A percentile compares a stretch with the other conserved stretches of the same genome.
Evolutionary conservation across 2,113 vertebrate species (phyloP).

Genomic region (Albula goreensis): DNA sequence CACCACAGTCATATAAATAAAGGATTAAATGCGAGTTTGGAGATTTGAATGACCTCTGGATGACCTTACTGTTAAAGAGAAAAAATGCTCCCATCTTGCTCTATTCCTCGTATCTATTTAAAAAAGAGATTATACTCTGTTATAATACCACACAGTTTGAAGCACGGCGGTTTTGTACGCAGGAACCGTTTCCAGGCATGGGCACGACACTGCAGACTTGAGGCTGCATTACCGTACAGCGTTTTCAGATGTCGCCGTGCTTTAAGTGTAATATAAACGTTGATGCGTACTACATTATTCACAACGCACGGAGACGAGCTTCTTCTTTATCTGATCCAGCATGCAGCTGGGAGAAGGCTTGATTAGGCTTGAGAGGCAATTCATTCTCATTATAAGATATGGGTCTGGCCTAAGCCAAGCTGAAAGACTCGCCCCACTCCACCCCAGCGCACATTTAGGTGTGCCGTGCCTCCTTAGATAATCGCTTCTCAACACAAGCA

Average conservation of each 20-base stretch:
- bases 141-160: too few relatives aligned
- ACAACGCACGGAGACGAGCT: neutral
- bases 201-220: neutral
- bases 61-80: neutral
- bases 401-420: neutral
- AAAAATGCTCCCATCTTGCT: neutral
- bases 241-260: neutral
- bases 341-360: neutral
- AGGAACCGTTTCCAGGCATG: neutral
- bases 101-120: too few relatives aligned
- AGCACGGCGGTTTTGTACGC: neutral
- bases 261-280: neutral
- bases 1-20: neutral
- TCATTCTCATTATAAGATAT: neutral
- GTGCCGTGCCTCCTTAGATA: neutral
- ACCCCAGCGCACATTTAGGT: neutral
- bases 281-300: neutral
- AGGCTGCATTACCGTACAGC: neutral
- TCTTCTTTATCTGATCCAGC: neutral
- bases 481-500: neutral
- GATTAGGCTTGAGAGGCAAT: slow-evolving; percentile 1
- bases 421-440: neutral
- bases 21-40: neutral
- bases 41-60: neutral
- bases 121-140: too few relatives aligned